Conservation (phyloP, 2,888 invertebrate species). For the Pecten maximus region DNA sequence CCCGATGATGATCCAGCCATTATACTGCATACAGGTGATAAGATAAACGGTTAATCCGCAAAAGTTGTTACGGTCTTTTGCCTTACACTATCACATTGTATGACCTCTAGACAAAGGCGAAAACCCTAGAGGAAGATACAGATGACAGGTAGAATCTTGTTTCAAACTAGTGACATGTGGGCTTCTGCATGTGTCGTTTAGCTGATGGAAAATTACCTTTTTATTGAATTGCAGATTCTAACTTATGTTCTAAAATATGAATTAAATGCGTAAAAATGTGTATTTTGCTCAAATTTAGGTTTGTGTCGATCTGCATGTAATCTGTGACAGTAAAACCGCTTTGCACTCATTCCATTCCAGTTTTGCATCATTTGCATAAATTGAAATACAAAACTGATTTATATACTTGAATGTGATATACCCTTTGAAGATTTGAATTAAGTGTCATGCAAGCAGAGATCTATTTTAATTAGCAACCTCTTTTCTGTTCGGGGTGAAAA, state of each 20-base stretch:
- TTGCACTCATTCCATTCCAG: not conserved
- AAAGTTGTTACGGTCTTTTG: slow-evolving; percentile 4
- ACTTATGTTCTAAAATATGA: not conserved
- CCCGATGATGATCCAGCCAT: not conserved
- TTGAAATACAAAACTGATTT: not conserved
- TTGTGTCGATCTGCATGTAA: not conserved
- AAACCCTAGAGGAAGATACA: not conserved
- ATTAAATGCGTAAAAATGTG: not conserved
- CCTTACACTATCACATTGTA: not conserved
- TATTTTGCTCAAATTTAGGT: not conserved
- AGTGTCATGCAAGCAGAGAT: not conserved
- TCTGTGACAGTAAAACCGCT: not conserved
- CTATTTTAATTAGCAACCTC: not conserved
- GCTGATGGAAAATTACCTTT: not conserved
- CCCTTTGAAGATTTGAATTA: not conserved
- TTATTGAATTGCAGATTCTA: not conserved
- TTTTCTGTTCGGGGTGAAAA: not conserved
- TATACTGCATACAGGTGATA: slow-evolving; percentile 16
- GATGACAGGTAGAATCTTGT: not conserved
- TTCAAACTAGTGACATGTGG: not conserved
- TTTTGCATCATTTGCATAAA: not conserved
- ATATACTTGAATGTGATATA: not conserved
- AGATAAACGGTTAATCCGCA: not conserved
- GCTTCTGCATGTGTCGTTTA: not conserved
- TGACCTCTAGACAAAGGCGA: not conserved